A percentile compares a stretch with the other conserved stretches of the same genome.
These are phyloP conservation scores for Eretmodus cyanostictus DNA, from an alignment of 2,113 vertebrate species.

Conservation along the genomic window DNA sequence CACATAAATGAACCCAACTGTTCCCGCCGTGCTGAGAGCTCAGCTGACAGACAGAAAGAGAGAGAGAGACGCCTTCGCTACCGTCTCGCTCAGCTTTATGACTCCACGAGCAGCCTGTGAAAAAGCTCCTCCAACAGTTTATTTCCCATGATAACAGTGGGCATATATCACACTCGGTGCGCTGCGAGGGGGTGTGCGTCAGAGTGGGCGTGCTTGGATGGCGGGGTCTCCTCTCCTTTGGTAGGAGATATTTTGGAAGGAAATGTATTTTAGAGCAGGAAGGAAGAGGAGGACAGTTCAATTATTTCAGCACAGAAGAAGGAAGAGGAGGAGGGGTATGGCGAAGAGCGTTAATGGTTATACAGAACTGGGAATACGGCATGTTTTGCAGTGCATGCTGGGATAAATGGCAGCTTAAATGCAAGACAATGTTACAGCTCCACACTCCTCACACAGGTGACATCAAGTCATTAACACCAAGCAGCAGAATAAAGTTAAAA, in stretches of 20 bases:
- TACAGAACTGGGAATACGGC: background rate
- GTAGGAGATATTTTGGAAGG: background rate
- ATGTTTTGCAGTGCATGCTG: background rate
- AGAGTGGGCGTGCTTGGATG: background rate
- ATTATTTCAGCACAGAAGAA: background rate
- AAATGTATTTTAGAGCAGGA: background rate
- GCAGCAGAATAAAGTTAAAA: accelerated
- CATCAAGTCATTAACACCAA: background rate
- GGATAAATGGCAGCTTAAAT: background rate
- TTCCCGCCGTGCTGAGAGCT: background rate
- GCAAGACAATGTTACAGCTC: background rate
- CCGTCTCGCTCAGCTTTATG: conserved; percentile 3
- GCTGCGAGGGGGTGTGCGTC: background rate
- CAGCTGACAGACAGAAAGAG: background rate
- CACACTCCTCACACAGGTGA: background rate
- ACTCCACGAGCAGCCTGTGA: background rate
- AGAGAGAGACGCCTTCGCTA: background rate
- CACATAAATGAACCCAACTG: background rate
- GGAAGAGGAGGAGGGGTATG: background rate
- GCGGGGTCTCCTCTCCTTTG: background rate
- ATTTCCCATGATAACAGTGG: conserved; percentile 47
- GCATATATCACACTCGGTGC: background rate
- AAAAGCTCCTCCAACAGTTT: conserved; percentile 33
- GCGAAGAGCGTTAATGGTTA: background rate
- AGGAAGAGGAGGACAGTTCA: background rate